Evolutionary conservation across 37 sponge, comb jelly and placozoan genomes (phyloP).

Genomic region (Spongilla lacustris): DNA sequence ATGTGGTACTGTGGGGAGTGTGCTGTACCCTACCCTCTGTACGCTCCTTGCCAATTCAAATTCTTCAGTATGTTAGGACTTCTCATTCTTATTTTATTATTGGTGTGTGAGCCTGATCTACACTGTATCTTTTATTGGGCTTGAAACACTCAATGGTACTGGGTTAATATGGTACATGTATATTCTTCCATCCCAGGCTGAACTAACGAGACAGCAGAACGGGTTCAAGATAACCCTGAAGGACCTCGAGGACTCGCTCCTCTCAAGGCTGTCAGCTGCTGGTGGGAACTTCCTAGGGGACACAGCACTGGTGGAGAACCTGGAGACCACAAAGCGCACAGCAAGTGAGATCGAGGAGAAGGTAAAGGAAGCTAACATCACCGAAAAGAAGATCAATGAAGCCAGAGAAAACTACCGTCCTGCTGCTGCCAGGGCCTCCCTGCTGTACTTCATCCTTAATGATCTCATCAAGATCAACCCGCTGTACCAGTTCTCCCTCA

Average conservation of each 20-base stretch:
- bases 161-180: too few species aligned
- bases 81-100: too few species aligned
- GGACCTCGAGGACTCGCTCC: slow-evolving; percentile 93
- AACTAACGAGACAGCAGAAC: slow-evolving; percentile 94
- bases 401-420: slow-evolving; percentile 97
- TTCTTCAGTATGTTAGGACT: too few species aligned
- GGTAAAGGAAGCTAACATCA: slow-evolving; percentile 84
- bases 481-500: slow-evolving; percentile 98
- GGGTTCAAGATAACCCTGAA: slow-evolving; percentile 98
- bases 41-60: not conserved
- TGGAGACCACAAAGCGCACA: slow-evolving; percentile 98
- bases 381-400: slow-evolving; percentile 96
- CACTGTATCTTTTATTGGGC: too few species aligned
- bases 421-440: slow-evolving; percentile 92
- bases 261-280: slow-evolving; percentile 95
- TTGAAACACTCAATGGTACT: too few species aligned
- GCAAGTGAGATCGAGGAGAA: slow-evolving; percentile 89
- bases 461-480: slow-evolving; percentile 99
- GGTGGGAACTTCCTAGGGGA: slow-evolving; percentile 97
- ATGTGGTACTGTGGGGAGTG: not conserved
- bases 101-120: too few species aligned
- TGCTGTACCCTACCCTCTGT: not conserved
- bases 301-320: slow-evolving; percentile 95
- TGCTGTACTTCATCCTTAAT: slow-evolving; percentile 98
- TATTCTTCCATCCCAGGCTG: slow-evolving; percentile 45